Evolutionary conservation across 2,797 vertebrate genomes (phyloP).

Genomic region (Argyrosomus regius): DNA sequence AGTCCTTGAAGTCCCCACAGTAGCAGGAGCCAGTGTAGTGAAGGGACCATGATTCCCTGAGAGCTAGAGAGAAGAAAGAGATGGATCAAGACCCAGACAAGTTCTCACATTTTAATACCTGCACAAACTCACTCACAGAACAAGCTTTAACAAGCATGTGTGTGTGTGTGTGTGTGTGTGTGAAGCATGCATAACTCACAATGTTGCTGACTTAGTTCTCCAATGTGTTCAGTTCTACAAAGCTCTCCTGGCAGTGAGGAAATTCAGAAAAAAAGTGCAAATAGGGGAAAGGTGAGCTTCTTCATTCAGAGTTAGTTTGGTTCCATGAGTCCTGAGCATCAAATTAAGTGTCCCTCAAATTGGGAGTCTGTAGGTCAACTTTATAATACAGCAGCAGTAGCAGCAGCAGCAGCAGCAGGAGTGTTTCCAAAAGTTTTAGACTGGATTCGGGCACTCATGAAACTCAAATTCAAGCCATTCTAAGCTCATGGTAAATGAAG

Average conservation of each 20-base stretch:
- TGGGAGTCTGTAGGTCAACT: conserved; percentile 37
- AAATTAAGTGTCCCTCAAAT: not conserved
- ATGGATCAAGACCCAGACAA: conserved; percentile 13
- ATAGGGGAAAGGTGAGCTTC: conserved; percentile 24
- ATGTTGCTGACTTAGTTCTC: conserved; percentile 57
- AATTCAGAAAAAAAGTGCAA: conserved; percentile 44
- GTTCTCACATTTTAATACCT: conserved; percentile 29
- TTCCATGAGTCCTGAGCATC: conserved; percentile 51
- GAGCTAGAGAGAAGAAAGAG: conserved; percentile 23
- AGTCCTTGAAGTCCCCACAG: conserved; percentile 83
- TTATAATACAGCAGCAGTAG: conserved; percentile 24
- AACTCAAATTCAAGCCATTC: conserved; percentile 62
- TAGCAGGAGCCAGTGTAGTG: conserved; percentile 85
- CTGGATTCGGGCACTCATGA: conserved; percentile 46
- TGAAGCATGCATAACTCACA: conserved; percentile 70
- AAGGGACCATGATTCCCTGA: conserved; percentile 72
- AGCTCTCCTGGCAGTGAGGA: conserved; percentile 14
- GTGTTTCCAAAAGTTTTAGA: conserved; percentile 28
- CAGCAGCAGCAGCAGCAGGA: conserved; percentile 31
- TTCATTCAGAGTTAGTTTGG: conserved; percentile 50
- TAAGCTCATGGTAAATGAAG: conserved; percentile 52
- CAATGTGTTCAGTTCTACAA: conserved; percentile 35
- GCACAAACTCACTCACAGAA: conserved; percentile 39
- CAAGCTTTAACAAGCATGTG: conserved; percentile 68
- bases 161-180: not conserved